Evolutionary conservation across 2,113 vertebrate species (phyloP), one percentile per base, ranked within the genome.

Genomic region (Mohoua ochrocephala): DNA sequence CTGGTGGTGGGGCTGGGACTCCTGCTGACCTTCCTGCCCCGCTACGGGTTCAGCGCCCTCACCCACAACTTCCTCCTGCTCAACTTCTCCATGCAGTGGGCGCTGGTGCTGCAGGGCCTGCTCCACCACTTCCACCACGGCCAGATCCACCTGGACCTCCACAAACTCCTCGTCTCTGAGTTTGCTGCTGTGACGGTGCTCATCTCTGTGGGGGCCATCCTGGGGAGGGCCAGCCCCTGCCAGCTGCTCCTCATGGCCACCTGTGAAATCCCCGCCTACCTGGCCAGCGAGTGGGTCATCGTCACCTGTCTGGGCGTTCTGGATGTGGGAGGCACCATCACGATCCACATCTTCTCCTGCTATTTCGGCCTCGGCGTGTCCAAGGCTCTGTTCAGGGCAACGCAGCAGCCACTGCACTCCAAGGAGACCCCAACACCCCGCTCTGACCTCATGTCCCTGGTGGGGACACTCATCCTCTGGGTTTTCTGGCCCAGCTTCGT

Each of bases 401-500:
- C 15, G 1, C 71, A 95, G 35, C 94, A 50, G 21, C 39, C 74
- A 0, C 88, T 83, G n/a, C 97, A 98, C 28, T 84, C 93, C 15
- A 98, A 98, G 91, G 98, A 98, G 59, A 91, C 21, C 9, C 98
- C 98, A 5, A 97, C 97, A 64, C 96, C 97, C 67, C 91, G 94
- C 39, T 98, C 99, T 0, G 98, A 99, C 89, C 90, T 99, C 56
- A 73, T 98, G 35, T 98, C 98, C 31, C 78, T 98, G 26, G 90
- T 98, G 80, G 99, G 99, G 18, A 98, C 95, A 0, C 95, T 99
- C 92, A 98, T 98, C 88, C 98, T 99, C 31, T 99, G 99, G 98
- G 98, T 99, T 45, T 99, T 99, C 93, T 99, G 98, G 98, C 98
- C 98, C 18, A 98, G 98, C 14, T 99, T 99, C 5, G 98, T 98